Percentiles rank a stretch among this genome's conserved stretches.
Conservation (phyloP, 2,113 vertebrate species). For the Lipotes vexillifer region DNA sequence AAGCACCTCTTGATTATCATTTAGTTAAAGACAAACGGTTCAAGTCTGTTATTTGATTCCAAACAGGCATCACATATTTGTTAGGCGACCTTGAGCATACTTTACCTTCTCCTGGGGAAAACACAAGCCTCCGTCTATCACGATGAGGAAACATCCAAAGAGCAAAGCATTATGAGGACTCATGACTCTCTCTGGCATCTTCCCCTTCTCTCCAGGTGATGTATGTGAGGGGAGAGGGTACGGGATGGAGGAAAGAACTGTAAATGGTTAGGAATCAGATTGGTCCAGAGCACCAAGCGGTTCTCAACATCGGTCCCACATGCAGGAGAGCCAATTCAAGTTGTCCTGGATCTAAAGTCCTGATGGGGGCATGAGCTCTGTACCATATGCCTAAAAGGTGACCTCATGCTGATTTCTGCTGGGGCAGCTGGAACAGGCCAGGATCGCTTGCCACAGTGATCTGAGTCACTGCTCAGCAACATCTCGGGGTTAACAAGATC, state of each 20-base stretch:
- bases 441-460: constrained; percentile 12
- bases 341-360: constrained; percentile 19
- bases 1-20: neutral
- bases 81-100: neutral
- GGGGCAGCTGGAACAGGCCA: constrained; percentile 43
- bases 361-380: neutral
- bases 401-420: constrained; percentile 38
- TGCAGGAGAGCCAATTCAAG: neutral
- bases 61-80: neutral
- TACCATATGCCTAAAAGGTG: constrained; percentile 6
- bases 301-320: neutral
- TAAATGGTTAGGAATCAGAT: constrained; percentile 32
- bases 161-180: constrained; percentile 21
- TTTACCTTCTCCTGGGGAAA: constrained; percentile 41
- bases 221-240: neutral
- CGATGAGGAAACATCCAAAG: constrained; percentile 51
- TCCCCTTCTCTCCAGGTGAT: neutral
- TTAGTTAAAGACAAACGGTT: constrained; percentile 32
- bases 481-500: constrained; percentile 63
- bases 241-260: neutral
- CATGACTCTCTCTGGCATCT: constrained; percentile 20
- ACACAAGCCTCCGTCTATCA: constrained; percentile 7
- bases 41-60: neutral
- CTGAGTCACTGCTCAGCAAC: constrained; percentile 57
- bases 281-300: constrained; percentile 29